phyloP scores from a whole-genome alignment of 2,888 invertebrate species.

The Antitype chi region DNA sequence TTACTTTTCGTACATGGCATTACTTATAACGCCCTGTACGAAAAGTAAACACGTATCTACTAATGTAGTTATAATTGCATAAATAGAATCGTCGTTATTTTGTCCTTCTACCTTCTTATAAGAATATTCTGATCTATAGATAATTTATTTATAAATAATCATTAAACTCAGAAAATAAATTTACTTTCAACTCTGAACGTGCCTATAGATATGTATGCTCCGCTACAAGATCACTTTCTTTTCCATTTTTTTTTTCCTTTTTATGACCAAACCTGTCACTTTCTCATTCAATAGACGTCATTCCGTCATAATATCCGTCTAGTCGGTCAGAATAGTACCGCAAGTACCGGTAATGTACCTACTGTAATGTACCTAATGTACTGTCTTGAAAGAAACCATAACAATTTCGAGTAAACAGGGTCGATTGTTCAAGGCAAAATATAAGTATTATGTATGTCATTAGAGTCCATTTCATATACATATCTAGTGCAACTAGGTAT shows the following conservation, averaged over 20 bases:
- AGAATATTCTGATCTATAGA: background rate
- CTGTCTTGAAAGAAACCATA: constrained; percentile 35
- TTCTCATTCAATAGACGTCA: constrained; percentile 7
- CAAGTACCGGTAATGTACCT: background rate
- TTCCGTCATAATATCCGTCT: too few relatives aligned
- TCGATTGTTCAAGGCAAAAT: constrained; percentile 11
- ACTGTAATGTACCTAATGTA: too few relatives aligned
- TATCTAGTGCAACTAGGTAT: background rate
- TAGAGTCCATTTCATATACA: background rate
- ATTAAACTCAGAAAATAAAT: background rate
- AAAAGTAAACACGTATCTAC: background rate
- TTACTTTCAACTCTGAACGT: background rate
- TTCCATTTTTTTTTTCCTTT: background rate
- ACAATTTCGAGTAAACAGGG: constrained; percentile 20
- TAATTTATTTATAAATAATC: background rate
- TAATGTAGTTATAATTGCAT: background rate
- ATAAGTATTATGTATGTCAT: background rate
- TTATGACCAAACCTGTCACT: background rate
- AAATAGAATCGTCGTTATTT: background rate
- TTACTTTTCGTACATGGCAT: too few relatives aligned
- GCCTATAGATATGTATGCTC: background rate
- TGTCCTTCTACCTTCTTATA: background rate
- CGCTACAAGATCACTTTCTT: constrained; percentile 5
- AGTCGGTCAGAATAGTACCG: background rate
- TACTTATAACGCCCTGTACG: background rate